phyloP scores from a whole-genome alignment of 35 echinoderm and acorn worm species.

The Chiridota heheva region DNA sequence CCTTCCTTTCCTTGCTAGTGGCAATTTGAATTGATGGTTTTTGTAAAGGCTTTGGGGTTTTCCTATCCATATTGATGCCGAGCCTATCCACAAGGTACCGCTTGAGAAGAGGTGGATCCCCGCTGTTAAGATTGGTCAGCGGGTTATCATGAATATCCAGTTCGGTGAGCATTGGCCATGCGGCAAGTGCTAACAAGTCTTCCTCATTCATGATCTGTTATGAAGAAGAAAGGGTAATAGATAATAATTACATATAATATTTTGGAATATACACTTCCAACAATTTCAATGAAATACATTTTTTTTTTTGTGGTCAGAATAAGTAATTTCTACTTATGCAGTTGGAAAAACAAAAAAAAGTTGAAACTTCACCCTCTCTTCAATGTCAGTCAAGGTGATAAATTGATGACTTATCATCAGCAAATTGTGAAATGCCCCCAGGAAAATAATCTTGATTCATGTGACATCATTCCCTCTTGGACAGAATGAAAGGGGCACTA shows the following conservation, averaged over 20 bases:
- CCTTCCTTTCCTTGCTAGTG: slow-evolving; percentile 66
- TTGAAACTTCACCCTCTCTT: too few species aligned
- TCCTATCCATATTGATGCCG: slow-evolving; percentile 73
- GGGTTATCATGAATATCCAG: slow-evolving; percentile 90
- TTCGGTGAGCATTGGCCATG: slow-evolving; percentile 90
- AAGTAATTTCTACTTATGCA: too few species aligned
- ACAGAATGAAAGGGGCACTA: too few species aligned
- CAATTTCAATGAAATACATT: too few species aligned
- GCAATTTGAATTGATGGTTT: slow-evolving; percentile 70
- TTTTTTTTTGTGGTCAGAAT: too few species aligned
- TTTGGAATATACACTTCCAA: too few species aligned
- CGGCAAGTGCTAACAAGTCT: slow-evolving; percentile 77
- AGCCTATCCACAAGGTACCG: slow-evolving; percentile 73
- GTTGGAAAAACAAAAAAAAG: too few species aligned
- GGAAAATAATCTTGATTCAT: too few species aligned
- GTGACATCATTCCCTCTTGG: too few species aligned
- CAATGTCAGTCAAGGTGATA: too few species aligned
- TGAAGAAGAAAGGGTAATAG: slow-evolving; percentile 11
- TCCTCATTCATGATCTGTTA: slow-evolving; percentile 81
- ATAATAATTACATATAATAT: background rate
- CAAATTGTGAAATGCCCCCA: too few species aligned
- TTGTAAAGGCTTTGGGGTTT: slow-evolving; percentile 21
- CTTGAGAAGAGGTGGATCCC: slow-evolving; percentile 84
- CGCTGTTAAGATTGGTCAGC: slow-evolving; percentile 76
- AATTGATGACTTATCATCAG: too few species aligned